Conservation (phyloP, 2,888 invertebrate genomes). For the Scaptomyza flava region DNA sequence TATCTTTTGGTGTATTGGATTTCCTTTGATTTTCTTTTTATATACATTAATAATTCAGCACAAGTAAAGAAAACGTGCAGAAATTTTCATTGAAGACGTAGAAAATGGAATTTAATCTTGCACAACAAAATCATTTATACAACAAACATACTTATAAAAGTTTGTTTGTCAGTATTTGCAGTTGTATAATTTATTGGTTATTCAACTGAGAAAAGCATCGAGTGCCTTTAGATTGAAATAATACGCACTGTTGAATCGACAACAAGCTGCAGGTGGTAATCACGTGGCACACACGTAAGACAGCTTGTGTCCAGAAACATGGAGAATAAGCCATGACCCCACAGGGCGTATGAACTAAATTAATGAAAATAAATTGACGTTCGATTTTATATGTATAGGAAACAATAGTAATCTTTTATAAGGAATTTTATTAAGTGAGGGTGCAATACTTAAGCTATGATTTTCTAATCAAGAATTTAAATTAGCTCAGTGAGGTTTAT, state of each 20-base stretch:
- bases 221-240: constrained; percentile 31
- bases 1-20: constrained; percentile 29
- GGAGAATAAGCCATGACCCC: constrained; percentile 2
- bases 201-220: not conserved
- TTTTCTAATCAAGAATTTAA: too few species aligned
- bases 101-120: constrained; percentile 1
- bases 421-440: not conserved
- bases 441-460: not conserved
- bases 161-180: not conserved
- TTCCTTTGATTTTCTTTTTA: constrained; percentile 7
- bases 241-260: constrained; percentile 29
- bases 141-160: not conserved
- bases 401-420: not conserved
- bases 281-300: constrained; percentile 1
- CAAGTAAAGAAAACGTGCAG: constrained; percentile 13
- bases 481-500: too few species aligned
- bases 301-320: constrained; percentile 9
- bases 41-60: constrained; percentile 45
- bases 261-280: constrained; percentile 23
- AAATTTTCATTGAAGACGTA: constrained; percentile 21
- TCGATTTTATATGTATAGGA: not conserved
- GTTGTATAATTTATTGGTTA: not conserved
- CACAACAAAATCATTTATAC: too few species aligned
- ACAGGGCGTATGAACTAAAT: constrained; percentile 7
- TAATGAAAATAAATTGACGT: not conserved